These are phyloP conservation scores for Gnathonemus echidnorhynchus DNA, from an alignment of 2,113 vertebrate genomes.

Conservation along the genomic window DNA sequence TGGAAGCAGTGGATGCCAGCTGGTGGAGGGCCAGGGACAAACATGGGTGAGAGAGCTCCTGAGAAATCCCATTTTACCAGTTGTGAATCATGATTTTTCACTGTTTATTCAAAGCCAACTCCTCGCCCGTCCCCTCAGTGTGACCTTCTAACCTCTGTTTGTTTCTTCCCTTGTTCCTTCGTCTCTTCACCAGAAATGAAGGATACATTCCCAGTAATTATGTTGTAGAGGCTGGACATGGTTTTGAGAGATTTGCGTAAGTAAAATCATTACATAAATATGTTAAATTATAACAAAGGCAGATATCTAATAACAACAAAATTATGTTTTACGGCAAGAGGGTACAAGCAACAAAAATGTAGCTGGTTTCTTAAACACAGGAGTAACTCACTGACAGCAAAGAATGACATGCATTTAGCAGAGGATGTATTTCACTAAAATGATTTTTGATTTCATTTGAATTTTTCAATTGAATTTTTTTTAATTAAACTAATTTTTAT, in stretches of 20 bases:
- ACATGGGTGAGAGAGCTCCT: conserved; percentile 67
- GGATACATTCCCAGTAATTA: conserved; percentile 96
- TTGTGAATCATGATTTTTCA: neutral
- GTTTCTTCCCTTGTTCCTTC: conserved; percentile 3
- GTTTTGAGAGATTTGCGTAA: conserved; percentile 90
- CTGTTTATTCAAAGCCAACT: neutral
- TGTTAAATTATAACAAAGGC: neutral
- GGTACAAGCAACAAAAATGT: neutral
- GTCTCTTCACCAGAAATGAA: conserved; percentile 69
- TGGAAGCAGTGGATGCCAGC: conserved; percentile 78
- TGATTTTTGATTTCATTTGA: neutral
- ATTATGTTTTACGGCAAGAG: neutral
- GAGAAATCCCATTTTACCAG: neutral
- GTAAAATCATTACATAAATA: conserved; percentile 41
- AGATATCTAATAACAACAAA: neutral
- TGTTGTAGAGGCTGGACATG: conserved; percentile 75
- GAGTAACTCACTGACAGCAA: neutral
- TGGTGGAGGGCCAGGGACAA: conserved; percentile 89
- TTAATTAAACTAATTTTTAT: neutral
- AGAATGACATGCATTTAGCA: neutral
- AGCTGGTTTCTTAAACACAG: neutral
- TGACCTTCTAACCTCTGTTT: neutral
- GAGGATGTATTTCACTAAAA: neutral
- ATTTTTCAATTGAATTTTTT: neutral
- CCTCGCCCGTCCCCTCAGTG: neutral